phyloP scores from a whole-genome alignment of 2,888 invertebrate genomes.

The Palloptera scutellata region DNA sequence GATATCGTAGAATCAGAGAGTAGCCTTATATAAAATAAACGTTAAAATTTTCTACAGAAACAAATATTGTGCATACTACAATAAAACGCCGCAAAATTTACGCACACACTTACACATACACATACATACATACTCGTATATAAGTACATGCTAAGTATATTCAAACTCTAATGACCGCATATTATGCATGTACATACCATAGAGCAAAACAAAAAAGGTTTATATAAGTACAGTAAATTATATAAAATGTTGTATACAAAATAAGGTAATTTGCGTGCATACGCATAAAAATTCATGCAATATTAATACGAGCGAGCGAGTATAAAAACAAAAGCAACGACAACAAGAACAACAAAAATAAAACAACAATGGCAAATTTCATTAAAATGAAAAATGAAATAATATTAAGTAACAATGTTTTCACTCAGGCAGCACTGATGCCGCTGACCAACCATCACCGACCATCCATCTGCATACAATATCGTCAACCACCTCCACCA shows the following conservation, averaged over 20 bases:
- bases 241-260: slow-evolving; percentile 31
- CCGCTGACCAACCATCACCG: background rate
- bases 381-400: slow-evolving; percentile 58
- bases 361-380: slow-evolving; percentile 45
- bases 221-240: slow-evolving; percentile 37
- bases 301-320: slow-evolving; percentile 17
- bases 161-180: too few species aligned
- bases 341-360: slow-evolving; percentile 33
- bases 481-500: background rate
- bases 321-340: slow-evolving; percentile 24
- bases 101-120: background rate
- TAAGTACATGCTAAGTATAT: too few species aligned
- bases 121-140: background rate
- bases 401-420: slow-evolving; percentile 39
- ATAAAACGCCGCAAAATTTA: background rate
- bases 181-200: background rate
- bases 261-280: slow-evolving; percentile 57
- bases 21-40: too few species aligned
- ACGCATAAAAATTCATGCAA: slow-evolving; percentile 24
- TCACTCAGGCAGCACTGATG: background rate
- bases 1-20: too few species aligned
- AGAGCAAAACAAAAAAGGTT: slow-evolving; percentile 31
- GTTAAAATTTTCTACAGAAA: background rate
- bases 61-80: background rate
- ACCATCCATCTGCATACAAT: background rate